Evolutionary conservation across 2,888 invertebrate species (phyloP).

Genomic region (Xanthostigma xanthostigma): DNA sequence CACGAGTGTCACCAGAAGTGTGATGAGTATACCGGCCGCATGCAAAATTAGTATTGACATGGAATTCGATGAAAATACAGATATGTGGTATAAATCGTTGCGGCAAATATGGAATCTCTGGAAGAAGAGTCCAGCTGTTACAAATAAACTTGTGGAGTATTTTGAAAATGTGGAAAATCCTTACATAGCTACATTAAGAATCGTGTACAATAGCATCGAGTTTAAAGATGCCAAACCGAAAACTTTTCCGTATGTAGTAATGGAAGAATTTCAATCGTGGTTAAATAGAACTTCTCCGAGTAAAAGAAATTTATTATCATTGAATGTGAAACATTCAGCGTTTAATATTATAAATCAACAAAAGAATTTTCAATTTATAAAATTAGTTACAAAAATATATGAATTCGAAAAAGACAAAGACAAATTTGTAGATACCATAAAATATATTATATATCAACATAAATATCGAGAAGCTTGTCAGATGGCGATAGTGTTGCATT

Average conservation of each 20-base stretch:
- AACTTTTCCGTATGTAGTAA: constrained; percentile 43
- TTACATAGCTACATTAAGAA: constrained; percentile 39
- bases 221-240: constrained; percentile 46
- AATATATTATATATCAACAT: constrained; percentile 36
- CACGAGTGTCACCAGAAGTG: too few relatives aligned
- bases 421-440: constrained; percentile 43
- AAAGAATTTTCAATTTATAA: constrained; percentile 45
- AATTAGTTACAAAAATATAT: constrained; percentile 46
- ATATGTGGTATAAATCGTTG: background rate
- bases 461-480: constrained; percentile 51
- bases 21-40: too few relatives aligned
- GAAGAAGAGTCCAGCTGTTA: constrained; percentile 40
- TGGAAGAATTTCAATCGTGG: constrained; percentile 44
- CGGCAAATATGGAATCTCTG: constrained; percentile 30
- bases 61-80: background rate
- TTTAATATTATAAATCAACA: constrained; percentile 57
- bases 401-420: constrained; percentile 44
- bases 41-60: background rate
- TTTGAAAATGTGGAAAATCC: constrained; percentile 39
- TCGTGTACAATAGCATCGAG: constrained; percentile 45
- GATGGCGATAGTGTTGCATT: constrained; percentile 46
- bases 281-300: constrained; percentile 24
- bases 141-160: constrained; percentile 32
- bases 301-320: constrained; percentile 30
- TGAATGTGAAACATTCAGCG: constrained; percentile 49